phyloP scores from a whole-genome alignment of 92 coral and sea anemone genomes.

The Pocillopora grandis region DNA sequence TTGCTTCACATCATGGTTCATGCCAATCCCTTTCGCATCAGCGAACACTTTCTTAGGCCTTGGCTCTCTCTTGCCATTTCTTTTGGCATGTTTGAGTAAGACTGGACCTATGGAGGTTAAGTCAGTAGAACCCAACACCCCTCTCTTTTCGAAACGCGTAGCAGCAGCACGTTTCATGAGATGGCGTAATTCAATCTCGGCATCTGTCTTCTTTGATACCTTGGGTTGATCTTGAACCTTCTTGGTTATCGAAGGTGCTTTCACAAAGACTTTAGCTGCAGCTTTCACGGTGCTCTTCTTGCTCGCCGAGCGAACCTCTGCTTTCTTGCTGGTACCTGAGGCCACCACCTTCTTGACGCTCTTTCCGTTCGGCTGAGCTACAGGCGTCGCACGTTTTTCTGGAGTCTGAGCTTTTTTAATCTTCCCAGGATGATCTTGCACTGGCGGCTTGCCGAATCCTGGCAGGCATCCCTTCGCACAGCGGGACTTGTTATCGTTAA shows the following conservation, averaged over 20 bases:
- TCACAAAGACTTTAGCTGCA: background rate
- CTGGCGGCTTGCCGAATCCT: background rate
- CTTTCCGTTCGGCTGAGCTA: slow-evolving; percentile 9
- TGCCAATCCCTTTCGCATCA: slow-evolving; percentile 15
- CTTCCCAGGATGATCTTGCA: slow-evolving; percentile 5
- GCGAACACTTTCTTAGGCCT: slow-evolving; percentile 14
- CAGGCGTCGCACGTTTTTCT: background rate
- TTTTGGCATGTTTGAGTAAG: slow-evolving; percentile 2
- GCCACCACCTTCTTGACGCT: slow-evolving; percentile 4
- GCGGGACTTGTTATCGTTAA: slow-evolving; percentile 69
- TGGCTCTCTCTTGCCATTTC: background rate
- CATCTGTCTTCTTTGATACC: background rate
- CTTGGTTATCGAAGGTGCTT: background rate
- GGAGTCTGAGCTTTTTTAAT: background rate
- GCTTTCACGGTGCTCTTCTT: slow-evolving; percentile 6
- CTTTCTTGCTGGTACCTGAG: background rate
- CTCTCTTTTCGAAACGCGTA: background rate
- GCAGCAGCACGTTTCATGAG: slow-evolving; percentile 27
- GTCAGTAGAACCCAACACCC: slow-evolving; percentile 24
- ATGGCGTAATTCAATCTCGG: background rate
- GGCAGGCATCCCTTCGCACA: slow-evolving; percentile 68
- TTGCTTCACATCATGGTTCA: slow-evolving; percentile 11
- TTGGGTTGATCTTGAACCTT: slow-evolving; percentile 20
- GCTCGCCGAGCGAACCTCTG: background rate
- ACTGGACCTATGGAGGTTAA: slow-evolving; percentile 33